These are phyloP conservation scores for Copsychus sechellarum DNA, from an alignment of 2,113 vertebrate genomes.

Conservation along the genomic window DNA sequence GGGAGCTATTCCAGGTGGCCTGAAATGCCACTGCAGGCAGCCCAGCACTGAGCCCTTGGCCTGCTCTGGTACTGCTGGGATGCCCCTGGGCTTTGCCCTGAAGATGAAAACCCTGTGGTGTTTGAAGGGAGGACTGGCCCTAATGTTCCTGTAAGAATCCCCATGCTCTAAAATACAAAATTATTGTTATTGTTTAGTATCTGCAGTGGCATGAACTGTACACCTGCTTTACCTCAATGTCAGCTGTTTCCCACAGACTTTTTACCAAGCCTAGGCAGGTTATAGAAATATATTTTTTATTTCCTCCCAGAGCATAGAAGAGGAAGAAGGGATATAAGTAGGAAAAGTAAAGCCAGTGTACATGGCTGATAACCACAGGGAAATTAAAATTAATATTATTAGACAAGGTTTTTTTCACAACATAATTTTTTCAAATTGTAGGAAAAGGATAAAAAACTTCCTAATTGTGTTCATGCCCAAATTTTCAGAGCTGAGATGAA, in stretches of 20 bases:
- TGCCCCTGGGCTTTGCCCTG: background rate
- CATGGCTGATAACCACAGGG: background rate
- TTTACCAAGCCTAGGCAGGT: background rate
- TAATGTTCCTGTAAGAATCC: background rate
- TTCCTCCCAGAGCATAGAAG: background rate
- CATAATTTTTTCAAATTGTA: background rate
- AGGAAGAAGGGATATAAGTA: background rate
- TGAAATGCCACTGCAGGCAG: background rate
- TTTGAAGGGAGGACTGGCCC: background rate
- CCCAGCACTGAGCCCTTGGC: background rate
- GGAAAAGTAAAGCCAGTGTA: background rate
- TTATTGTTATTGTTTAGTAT: background rate
- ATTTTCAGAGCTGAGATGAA: background rate
- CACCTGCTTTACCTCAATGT: background rate
- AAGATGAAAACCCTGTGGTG: background rate
- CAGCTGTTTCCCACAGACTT: background rate
- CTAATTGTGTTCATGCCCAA: background rate
- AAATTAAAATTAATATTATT: background rate
- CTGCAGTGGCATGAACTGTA: background rate
- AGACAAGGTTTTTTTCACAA: background rate
- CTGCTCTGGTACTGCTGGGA: background rate
- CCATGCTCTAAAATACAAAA: background rate
- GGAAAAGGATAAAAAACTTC: background rate
- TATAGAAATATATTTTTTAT: background rate
- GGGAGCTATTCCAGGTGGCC: background rate